Evolutionary conservation across 2,888 invertebrate species (phyloP), one percentile per base, ranked within the genome.

Genomic region (Urechis unicinctus): DNA sequence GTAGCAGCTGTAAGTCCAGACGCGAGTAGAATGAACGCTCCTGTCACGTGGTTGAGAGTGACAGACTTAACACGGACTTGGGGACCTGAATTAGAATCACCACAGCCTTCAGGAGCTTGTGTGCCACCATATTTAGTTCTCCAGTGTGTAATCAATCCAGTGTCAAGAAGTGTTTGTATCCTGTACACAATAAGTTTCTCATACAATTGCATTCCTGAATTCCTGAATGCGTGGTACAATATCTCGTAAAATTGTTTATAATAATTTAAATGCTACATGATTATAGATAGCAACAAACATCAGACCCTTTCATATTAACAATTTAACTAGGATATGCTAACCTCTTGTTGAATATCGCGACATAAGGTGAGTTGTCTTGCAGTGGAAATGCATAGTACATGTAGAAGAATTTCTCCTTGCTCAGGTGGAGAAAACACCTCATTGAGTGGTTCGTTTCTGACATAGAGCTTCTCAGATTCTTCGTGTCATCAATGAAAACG

Each of bases 401-500:
- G 45, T 45, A 22, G 22, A 17, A 45, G 22, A 45, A 45, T 21
- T 45, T 45, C 45, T 45, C 45, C 21, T 6, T 9, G 6, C 17
- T 21, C 6, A 45, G 6, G 22, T 45, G 6, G 6, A 45, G 21
- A 45, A 6, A 13, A 21, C 45, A 45, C 21, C 22, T 45, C 6
- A 6, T 21, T 45, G 13, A 9, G 45, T 45, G 17, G 21, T 45
- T 21, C 6, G 17, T 45, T 21, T 45, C 45, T 6, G 45, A 13
- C 13, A 45, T 21, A 21, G 21, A 6, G 22, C 17, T 17, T 21
- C 13, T 22, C 45, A 45, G 45, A 21, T 45, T 45, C 21, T 45
- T 45, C 45, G 45, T 45, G 45, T 45, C 45, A 22, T 45, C 45
- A 9, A 45, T 45, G 17, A 45, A 22, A 21, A 45, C 21, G 45